phyloP scores from a whole-genome alignment of 1,140 invertebrate species.

The Drosophila kikkawai region DNA sequence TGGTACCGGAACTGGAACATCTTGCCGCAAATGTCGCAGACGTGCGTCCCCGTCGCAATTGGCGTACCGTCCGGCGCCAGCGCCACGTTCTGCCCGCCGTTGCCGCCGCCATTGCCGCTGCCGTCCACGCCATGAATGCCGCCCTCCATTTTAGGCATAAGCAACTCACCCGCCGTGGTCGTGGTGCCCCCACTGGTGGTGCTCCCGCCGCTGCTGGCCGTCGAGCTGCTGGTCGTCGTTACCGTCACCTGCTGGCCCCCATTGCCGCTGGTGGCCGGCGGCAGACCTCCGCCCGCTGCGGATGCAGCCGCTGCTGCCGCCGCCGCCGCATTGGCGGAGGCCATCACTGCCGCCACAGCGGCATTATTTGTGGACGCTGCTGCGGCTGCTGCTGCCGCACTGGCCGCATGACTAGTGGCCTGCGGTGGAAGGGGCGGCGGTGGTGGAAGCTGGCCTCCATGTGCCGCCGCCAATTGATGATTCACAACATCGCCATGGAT shows the following conservation, averaged over 20 bases:
- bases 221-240: conserved; percentile 54
- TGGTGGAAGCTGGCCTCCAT: conserved; percentile 71
- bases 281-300: conserved; percentile 47
- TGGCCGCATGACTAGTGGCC: conserved; percentile 64
- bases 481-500: conserved; percentile 87
- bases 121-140: conserved; percentile 85
- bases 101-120: conserved; percentile 39
- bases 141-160: conserved; percentile 87
- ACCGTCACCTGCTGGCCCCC: conserved; percentile 45
- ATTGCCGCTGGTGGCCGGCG: conserved; percentile 46
- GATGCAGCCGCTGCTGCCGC: conserved; percentile 67
- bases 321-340: conserved; percentile 72
- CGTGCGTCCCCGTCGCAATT: conserved; percentile 89
- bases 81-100: conserved; percentile 86
- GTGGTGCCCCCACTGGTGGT: conserved; percentile 55
- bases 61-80: conserved; percentile 86
- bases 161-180: conserved; percentile 74
- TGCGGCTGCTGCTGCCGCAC: conserved; percentile 72
- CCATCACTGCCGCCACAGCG: conserved; percentile 76
- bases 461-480: conserved; percentile 79
- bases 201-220: conserved; percentile 38
- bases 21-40: conserved; percentile 93
- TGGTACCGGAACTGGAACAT: conserved; percentile 94
- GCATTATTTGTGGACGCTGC: conserved; percentile 77
- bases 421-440: conserved; percentile 71